phyloP scores from a whole-genome alignment of 2,113 vertebrate species.

The Baryphthengus martii region DNA sequence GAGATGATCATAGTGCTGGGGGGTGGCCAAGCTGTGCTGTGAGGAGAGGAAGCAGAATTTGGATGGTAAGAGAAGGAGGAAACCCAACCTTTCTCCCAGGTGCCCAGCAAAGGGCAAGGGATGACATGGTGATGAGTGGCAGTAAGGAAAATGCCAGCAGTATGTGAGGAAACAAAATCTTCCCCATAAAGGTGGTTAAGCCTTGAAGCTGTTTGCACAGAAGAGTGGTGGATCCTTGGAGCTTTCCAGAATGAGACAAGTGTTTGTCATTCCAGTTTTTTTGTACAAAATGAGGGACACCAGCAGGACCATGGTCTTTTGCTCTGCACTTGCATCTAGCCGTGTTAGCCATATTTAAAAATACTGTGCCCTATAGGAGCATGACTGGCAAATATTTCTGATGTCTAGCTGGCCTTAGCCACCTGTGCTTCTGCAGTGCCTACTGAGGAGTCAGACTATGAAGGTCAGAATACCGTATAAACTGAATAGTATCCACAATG shows the following conservation, averaged over 20 bases:
- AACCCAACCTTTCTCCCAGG: not conserved
- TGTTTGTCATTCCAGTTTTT: fast-evolving
- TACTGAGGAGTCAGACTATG: not conserved
- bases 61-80: not conserved
- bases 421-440: not conserved
- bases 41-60: not conserved
- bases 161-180: not conserved
- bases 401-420: not conserved
- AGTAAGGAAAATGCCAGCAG: not conserved
- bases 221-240: not conserved
- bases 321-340: fast-evolving
- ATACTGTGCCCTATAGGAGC: not conserved
- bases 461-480: slow-evolving; percentile 33
- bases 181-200: not conserved
- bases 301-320: fast-evolving
- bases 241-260: fast-evolving
- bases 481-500: not conserved
- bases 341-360: fast-evolving
- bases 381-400: not conserved
- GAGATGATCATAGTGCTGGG: not conserved
- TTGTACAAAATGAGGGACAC: not conserved
- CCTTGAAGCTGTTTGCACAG: not conserved
- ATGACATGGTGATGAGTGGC: not conserved
- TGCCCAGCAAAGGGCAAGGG: not conserved
- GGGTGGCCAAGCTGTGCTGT: fast-evolving